Conservation (phyloP, 2,113 vertebrate genomes). For the Cariama cristata region DNA sequence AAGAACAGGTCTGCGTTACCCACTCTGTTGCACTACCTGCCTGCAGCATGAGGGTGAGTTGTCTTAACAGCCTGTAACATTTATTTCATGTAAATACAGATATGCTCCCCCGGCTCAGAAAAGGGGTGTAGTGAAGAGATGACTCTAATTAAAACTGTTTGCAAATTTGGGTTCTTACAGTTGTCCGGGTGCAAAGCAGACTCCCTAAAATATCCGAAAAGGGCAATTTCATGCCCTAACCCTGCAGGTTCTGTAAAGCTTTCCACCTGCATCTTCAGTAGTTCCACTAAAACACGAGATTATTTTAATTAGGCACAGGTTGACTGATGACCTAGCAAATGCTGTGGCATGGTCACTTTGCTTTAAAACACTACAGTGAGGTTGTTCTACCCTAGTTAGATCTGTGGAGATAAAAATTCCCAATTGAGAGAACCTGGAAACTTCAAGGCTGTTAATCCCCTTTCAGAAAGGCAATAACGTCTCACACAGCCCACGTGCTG, state of each 20-base stretch:
- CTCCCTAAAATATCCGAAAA: background rate
- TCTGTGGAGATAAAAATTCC: background rate
- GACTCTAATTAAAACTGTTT: background rate
- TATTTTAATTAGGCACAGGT: background rate
- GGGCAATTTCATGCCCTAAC: background rate
- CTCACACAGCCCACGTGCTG: slow-evolving; percentile 56
- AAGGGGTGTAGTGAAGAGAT: background rate
- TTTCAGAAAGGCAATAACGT: slow-evolving; percentile 1
- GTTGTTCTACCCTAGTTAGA: background rate
- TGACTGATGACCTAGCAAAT: background rate
- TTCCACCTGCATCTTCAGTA: background rate
- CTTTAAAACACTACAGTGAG: background rate
- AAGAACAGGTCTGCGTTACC: background rate
- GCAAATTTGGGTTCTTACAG: background rate
- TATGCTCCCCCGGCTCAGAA: background rate
- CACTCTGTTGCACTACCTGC: background rate
- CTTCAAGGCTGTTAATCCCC: slow-evolving; percentile 8
- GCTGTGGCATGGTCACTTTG: background rate
- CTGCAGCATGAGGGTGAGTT: background rate
- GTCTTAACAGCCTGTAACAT: background rate
- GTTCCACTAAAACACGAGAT: background rate
- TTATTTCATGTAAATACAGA: background rate
- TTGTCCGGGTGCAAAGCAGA: background rate
- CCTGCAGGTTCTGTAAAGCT: background rate
- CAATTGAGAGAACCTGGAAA: slow-evolving; percentile 2